Base-by-base conservation (phyloP, 2,888 invertebrate species). In the Tetrapedia diversipes region DNA sequence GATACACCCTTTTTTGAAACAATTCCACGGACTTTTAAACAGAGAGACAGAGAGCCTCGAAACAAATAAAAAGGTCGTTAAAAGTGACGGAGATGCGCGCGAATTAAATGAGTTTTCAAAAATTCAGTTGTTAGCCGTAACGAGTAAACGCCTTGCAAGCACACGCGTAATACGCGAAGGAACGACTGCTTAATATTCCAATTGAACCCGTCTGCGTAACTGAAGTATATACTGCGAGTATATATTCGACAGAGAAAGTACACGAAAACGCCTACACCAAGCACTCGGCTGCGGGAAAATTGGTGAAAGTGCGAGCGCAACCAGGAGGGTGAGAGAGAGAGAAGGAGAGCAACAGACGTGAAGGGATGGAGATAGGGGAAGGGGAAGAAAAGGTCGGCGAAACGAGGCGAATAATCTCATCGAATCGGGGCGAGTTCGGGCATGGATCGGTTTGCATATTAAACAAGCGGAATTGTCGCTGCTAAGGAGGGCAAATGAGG, bases 371-470 rank as follows among this genome's bases (percentile, higher is more conserved):
- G n/a, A n/a, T 16, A 1, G 43, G 4, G 8, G n/a, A n/a, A n/a
- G n/a, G n/a, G n/a, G n/a, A n/a, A n/a, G n/a, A 6, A 6, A 22
- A 29, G 19, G 34, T 6, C 10, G 54, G 2, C 8, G 51, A 56
- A 68, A 74, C 60, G 39, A 54, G 47, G 64, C 64, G 73, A 74
- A 78, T 80, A 83, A 81, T 76, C 67, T 51, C 73, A 39, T 84
- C 71, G 81, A 75, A 61, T 69, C 75, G 57, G 27, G 3, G 54
- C 49, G 53, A 77, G 63, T 78, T 74, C 47, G 74, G 39, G 71
- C 76, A 63, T 32, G 75, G 78, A 82, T 84, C 81, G 81, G 77
- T 82, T 84, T 84, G 84, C 84, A 81, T 84, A 84, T 82, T 79
- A 84, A 84, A 75, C 84, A 68, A 84, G 77, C 24, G 75, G 65